phyloP scores from a whole-genome alignment of 2,888 invertebrate genomes.

The Prosopocoilus inquinatus region DNA sequence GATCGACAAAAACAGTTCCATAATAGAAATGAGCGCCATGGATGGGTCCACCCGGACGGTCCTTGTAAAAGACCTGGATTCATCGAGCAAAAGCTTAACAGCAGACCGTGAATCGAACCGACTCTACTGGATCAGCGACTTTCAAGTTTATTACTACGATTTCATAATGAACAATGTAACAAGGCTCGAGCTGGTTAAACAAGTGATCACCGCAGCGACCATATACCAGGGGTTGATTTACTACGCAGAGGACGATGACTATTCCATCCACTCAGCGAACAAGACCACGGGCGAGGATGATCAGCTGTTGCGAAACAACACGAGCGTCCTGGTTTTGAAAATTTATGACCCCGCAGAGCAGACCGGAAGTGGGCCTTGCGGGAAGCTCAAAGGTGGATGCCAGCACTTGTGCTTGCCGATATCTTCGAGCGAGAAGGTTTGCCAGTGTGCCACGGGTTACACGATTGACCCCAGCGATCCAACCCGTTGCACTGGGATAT shows the following conservation, averaged over 20 bases:
- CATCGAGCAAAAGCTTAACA: conserved; percentile 42
- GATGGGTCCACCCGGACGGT: conserved; percentile 59
- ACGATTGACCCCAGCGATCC: conserved; percentile 53
- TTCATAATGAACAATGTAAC: conserved; percentile 35
- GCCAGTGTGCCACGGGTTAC: conserved; percentile 77
- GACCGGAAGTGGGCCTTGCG: conserved; percentile 61
- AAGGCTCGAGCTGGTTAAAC: conserved; percentile 42
- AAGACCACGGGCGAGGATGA: conserved; percentile 56
- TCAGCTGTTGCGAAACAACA: conserved; percentile 52
- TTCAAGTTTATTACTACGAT: conserved; percentile 56
- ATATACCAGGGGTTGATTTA: conserved; percentile 63
- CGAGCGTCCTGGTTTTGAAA: conserved; percentile 60
- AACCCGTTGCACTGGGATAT: conserved; percentile 53
- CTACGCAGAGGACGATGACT: conserved; percentile 68
- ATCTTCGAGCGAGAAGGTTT: conserved; percentile 56
- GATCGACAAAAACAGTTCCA: conserved; percentile 27
- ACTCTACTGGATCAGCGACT: conserved; percentile 71
- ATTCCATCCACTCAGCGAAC: conserved; percentile 62
- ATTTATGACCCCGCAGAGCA: conserved; percentile 71
- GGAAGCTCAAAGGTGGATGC: conserved; percentile 59
- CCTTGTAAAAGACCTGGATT: conserved; percentile 36
- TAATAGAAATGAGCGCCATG: conserved; percentile 62
- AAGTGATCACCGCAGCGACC: conserved; percentile 63
- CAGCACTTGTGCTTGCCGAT: conserved; percentile 74
- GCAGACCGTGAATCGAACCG: conserved; percentile 45